These are phyloP conservation scores for Tromatobia lineatoria DNA, from an alignment of 2,888 invertebrate genomes.

Conservation along the genomic window DNA sequence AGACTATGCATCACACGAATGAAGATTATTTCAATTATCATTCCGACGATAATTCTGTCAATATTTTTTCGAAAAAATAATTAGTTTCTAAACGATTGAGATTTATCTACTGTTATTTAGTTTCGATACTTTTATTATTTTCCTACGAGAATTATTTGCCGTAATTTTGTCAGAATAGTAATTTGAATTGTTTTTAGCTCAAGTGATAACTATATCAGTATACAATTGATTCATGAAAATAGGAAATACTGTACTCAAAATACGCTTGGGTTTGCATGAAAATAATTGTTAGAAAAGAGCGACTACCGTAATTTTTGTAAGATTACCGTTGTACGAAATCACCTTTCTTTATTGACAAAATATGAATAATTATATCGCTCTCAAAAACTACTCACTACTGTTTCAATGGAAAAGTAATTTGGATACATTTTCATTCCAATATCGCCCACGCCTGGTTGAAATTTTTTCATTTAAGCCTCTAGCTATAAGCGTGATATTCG, in stretches of 20 bases:
- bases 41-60: background rate
- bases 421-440: no score
- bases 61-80: background rate
- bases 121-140: background rate
- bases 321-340: no score
- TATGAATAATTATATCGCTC: no score
- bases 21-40: background rate
- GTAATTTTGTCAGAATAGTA: background rate
- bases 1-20: background rate
- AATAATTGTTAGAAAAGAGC: no score
- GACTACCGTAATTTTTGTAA: no score
- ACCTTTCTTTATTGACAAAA: no score
- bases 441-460: conserved; percentile 3
- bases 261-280: no score
- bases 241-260: no score
- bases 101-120: background rate
- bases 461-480: background rate
- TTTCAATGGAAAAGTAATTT: no score
- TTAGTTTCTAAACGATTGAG: background rate
- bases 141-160: background rate
- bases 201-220: background rate
- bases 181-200: background rate
- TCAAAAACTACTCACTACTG: no score
- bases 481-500: conserved; percentile 50
- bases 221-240: background rate